A percentile compares a stretch with the other conserved stretches of the same genome.
These are phyloP conservation scores for Manduca sexta DNA, from an alignment of 1,140 invertebrate species.

Conservation along the genomic window DNA sequence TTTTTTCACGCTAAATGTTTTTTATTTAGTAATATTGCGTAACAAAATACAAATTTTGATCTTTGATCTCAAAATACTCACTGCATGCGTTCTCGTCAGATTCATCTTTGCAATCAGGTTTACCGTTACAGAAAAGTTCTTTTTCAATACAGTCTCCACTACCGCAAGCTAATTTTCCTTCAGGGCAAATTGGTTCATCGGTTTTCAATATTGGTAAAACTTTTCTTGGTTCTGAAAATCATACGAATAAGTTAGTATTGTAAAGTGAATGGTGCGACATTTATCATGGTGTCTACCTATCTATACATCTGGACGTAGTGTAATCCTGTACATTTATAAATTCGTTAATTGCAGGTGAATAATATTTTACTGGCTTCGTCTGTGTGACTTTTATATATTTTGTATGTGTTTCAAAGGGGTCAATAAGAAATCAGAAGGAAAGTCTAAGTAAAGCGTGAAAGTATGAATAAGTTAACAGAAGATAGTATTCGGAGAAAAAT, in stretches of 20 bases:
- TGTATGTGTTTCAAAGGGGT: constrained; percentile 29
- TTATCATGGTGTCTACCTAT: too few relatives aligned
- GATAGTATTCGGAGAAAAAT: constrained; percentile 5
- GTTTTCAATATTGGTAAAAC: constrained; percentile 91
- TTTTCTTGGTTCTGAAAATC: constrained; percentile 86
- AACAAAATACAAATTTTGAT: too few relatives aligned
- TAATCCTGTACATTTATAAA: too few relatives aligned
- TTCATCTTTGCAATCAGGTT: constrained; percentile 93
- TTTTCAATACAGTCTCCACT: constrained; percentile 93
- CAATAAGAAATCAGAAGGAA: constrained; percentile 41
- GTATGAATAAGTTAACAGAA: constrained; percentile 42
- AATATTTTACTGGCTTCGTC: constrained; percentile 18
- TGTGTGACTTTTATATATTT: constrained; percentile 36
- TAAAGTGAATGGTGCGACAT: too few relatives aligned
- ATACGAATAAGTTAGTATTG: too few relatives aligned
- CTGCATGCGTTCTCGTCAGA: constrained; percentile 96
- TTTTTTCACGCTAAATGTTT: too few relatives aligned
- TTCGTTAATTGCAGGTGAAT: too few relatives aligned
- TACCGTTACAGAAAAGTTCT: constrained; percentile 94
- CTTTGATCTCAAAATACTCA: too few relatives aligned
- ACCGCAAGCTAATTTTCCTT: constrained; percentile 90
- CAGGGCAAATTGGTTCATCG: constrained; percentile 91
- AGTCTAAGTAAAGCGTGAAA: constrained; percentile 49
- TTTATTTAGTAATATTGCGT: too few relatives aligned
- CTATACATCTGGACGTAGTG: too few relatives aligned